Evolutionary conservation across 2,113 vertebrate species (phyloP), one percentile per base, ranked within the genome.

Genomic region (Vimba vimba): DNA sequence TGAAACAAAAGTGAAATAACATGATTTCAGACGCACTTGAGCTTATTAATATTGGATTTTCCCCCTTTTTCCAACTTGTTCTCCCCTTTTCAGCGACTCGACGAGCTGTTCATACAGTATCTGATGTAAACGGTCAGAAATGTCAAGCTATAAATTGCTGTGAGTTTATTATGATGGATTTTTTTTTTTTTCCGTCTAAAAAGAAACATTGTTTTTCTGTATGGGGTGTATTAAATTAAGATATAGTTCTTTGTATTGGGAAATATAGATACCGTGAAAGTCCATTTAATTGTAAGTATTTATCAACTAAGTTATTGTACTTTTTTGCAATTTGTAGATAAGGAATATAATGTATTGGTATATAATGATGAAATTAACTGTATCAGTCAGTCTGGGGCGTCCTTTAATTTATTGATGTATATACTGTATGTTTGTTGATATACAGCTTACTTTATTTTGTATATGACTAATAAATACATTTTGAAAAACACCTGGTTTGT

Each of bases 401-500:
- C 93, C 93, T 95, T 94, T 96, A 95, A 97, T 97, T 98, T 98
- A 97, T 98, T 97, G 95, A 96, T 99, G 97, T 98, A 98, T 94
- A 97, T 97, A 97, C 90, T 97, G 96, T 97, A 97, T 94, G 96
- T 97, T 97, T 97, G 94, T 95, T 95, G 96, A 98, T 96, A 97
- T 96, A 96, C 97, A 97, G 95, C 96, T 96, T 97, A 96, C 95
- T 97, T 98, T 97, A 97, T 97, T 98, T 97, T 98, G 95, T 98
- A 97, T 97, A 98, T 97, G 97, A 97, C 94, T 95, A 98, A 98
- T 99, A 99, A 99, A 98, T 91, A 94, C 95, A 96, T 97, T 98
- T 96, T 96, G 94, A 96, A 96, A 94, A 96, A 93, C 47, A 12
- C 3, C 47, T 86, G 7, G 19, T n/a, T 77, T 36, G 55, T 21